Evolutionary conservation across 2,113 vertebrate species (phyloP), one percentile per base, ranked within the genome.

Genomic region (Sialia sialis): DNA sequence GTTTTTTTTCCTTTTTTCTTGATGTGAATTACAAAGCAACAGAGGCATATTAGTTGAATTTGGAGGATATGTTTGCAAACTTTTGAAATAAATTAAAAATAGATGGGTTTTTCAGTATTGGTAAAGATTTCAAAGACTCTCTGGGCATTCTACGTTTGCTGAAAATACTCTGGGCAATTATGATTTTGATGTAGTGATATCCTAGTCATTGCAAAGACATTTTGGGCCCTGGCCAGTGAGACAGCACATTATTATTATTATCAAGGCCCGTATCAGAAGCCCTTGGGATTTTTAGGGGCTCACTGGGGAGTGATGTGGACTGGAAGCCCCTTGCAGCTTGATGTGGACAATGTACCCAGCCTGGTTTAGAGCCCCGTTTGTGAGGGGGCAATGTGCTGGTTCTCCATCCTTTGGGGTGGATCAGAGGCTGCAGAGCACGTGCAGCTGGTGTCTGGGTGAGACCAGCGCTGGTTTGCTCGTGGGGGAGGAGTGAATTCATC

Each of bases 391-490:
- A 60, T 11, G 14, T 29, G 30, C 3, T 43, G 4, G 32, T 32
- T 48, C 4, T 1, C 8, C 0, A 5, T 18, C 8, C 5, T 4
- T 7, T 59, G 54, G 52, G 41, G 55, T 55, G 23, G 51, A 10
- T 43, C 12, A 4, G 49, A n/a, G 20, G 26, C 41, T 43, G 46
- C 30, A 46, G 58, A 17, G 10, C 30, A 4, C 0, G 3, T 60
- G 27, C 3, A 36, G 5, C 55, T 6, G 51, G 32, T 90, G 29
- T 68, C 36, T 68, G 36, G 12, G 5, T 6, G 46, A 78, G 36
- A 38, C 44, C 14, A 41, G 26, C 4, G 1, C 63, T 77, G 39
- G 3, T 32, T 41, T 68, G 22, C 5, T 60, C 52, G n/a, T 32
- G 32, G 27, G 19, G 68, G 48, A 77, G 52, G 13, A 89, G 60